Conservation (phyloP, 2,888 invertebrate genomes). For the Dyspetes luteomarginatus region DNA sequence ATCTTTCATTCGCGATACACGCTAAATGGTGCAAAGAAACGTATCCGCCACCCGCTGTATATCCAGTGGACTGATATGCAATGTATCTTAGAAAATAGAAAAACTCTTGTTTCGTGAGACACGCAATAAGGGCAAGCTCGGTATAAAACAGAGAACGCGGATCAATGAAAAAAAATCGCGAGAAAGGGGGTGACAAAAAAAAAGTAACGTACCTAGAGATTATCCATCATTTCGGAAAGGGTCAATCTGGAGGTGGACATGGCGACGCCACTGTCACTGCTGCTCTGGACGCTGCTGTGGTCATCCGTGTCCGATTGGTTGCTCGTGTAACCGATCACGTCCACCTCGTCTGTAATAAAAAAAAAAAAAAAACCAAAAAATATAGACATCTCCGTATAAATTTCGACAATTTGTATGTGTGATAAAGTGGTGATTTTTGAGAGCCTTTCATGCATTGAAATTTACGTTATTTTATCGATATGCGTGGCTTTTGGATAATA, state of each 20-base stretch:
- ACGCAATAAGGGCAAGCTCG: not conserved
- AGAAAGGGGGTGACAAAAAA: not conserved
- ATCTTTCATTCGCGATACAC: slow-evolving; percentile 25
- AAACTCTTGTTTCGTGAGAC: not conserved
- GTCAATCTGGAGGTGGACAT: slow-evolving; percentile 88
- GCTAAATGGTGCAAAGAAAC: no score
- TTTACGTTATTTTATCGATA: not conserved
- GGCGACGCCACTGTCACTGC: slow-evolving; percentile 90
- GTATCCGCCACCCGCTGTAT: no score
- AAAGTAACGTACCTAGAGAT: slow-evolving; percentile 81
- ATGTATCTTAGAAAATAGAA: slow-evolving; percentile 14
- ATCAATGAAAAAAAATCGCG: not conserved
- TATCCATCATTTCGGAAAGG: slow-evolving; percentile 86
- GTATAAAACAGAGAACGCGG: no score
- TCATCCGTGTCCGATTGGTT: slow-evolving; percentile 94
- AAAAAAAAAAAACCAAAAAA: slow-evolving; percentile 36
- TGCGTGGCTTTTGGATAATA: not conserved
- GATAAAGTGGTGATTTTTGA: not conserved
- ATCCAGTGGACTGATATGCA: slow-evolving; percentile 9
- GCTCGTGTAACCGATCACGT: slow-evolving; percentile 93
- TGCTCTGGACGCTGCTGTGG: slow-evolving; percentile 91
- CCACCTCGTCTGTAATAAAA: slow-evolving; percentile 90
- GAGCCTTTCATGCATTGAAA: not conserved
- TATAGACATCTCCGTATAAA: not conserved
- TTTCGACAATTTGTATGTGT: not conserved